A percentile compares a stretch with the other conserved stretches of the same genome.
These are phyloP conservation scores for Agonopterix heracliana DNA, from an alignment of 2,888 invertebrate genomes.

Conservation along the genomic window DNA sequence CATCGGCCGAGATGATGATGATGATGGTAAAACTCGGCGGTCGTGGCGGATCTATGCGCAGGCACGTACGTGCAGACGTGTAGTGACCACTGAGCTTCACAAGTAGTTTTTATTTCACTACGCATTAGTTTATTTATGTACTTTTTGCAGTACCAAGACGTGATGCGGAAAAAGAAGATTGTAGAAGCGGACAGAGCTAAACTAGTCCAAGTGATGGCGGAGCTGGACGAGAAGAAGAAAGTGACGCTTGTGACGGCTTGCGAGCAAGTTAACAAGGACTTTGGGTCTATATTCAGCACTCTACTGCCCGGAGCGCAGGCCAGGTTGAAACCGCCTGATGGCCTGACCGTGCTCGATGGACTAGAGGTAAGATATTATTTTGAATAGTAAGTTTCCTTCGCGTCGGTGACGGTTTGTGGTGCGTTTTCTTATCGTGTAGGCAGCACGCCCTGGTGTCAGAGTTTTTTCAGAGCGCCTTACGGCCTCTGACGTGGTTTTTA, in stretches of 20 bases:
- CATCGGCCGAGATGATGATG: too few species aligned
- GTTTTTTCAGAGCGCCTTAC: too few species aligned
- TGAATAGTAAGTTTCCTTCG: too few species aligned
- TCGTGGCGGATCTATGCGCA: too few species aligned
- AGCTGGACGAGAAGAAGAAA: slow-evolving; percentile 94
- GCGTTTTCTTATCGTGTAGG: too few species aligned
- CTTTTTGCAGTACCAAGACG: slow-evolving; percentile 77
- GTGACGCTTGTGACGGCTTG: slow-evolving; percentile 88
- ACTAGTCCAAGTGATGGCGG: slow-evolving; percentile 86
- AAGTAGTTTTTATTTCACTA: too few species aligned
- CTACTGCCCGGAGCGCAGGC: slow-evolving; percentile 94
- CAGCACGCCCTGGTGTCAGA: too few species aligned
- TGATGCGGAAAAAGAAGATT: slow-evolving; percentile 82
- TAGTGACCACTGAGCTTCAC: too few species aligned
- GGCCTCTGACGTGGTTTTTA: too few species aligned
- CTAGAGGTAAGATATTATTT: slow-evolving; percentile 79
- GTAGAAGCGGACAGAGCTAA: slow-evolving; percentile 85
- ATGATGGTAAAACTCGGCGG: too few species aligned
- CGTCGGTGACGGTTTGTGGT: too few species aligned
- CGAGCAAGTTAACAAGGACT: slow-evolving; percentile 92
- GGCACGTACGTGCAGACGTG: too few species aligned
- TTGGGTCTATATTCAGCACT: slow-evolving; percentile 94
- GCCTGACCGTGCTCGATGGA: slow-evolving; percentile 86
- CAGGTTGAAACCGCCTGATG: slow-evolving; percentile 85
- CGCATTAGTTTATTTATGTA: neutral